Evolutionary conservation across 1,140 invertebrate species (phyloP).

Genomic region (Eufriesea mexicana): DNA sequence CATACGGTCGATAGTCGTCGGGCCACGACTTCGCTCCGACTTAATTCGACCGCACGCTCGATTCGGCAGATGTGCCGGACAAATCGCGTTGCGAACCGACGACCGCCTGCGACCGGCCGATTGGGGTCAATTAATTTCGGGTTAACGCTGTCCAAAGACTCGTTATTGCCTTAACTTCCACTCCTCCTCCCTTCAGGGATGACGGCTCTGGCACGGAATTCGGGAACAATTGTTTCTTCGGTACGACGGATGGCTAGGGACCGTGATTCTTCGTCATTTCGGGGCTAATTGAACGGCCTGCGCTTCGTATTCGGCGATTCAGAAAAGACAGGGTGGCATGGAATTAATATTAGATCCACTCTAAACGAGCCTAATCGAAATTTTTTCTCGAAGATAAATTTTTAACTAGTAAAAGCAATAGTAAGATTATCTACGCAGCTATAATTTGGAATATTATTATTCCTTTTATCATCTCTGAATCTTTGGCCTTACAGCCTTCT

Average conservation of each 20-base stretch:
- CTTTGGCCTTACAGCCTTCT: too few relatives aligned
- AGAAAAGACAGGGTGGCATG: not conserved
- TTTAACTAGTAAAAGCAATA: too few relatives aligned
- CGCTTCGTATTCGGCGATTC: not conserved
- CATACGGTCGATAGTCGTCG: not conserved
- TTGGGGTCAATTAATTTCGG: constrained; percentile 58
- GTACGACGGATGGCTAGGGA: too few relatives aligned
- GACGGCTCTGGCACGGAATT: not conserved
- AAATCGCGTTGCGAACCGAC: constrained; percentile 54
- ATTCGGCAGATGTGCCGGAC: constrained; percentile 63
- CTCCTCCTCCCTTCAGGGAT: not conserved
- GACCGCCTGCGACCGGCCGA: constrained; percentile 35
- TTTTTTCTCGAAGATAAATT: too few relatives aligned
- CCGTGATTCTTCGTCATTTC: constrained; percentile 6
- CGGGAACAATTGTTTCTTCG: constrained; percentile 12
- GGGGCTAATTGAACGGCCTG: not conserved
- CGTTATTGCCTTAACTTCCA: constrained; percentile 41
- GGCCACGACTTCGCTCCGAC: not conserved
- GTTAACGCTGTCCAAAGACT: constrained; percentile 50
- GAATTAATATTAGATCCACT: too few relatives aligned
- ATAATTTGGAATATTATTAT: too few relatives aligned
- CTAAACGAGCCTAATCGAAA: too few relatives aligned
- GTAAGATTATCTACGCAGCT: too few relatives aligned
- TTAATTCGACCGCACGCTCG: constrained; percentile 53
- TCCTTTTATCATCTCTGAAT: too few relatives aligned